These are phyloP conservation scores for Apaloderma vittatum DNA, from an alignment of 2,113 vertebrate species.

Conservation along the genomic window DNA sequence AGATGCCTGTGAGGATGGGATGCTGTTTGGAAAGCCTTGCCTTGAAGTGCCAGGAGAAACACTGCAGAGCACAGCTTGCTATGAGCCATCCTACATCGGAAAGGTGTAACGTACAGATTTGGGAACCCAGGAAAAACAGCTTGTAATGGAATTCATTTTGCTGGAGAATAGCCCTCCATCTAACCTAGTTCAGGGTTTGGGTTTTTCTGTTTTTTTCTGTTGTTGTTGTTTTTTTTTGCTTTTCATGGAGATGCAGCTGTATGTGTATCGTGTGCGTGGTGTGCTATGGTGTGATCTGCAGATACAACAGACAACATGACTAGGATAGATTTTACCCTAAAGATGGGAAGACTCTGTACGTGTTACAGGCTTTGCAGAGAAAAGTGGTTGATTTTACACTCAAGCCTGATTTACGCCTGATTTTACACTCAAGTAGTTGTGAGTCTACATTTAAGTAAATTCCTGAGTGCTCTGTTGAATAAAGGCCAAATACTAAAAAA, in stretches of 20 bases:
- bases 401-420: background rate
- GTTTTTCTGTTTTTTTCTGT: too few relatives aligned
- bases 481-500: background rate
- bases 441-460: background rate
- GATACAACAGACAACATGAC: background rate
- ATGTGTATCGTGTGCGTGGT: background rate
- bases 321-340: background rate
- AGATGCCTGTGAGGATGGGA: background rate
- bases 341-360: background rate
- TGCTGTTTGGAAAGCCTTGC: background rate
- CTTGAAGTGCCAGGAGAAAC: background rate
- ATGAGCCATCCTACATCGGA: background rate
- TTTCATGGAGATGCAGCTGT: background rate
- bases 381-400: background rate
- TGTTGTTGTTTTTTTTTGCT: background rate
- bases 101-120: background rate
- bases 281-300: background rate
- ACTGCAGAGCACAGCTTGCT: background rate
- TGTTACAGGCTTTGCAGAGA: background rate
- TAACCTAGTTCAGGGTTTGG: background rate
- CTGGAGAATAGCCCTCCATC: background rate
- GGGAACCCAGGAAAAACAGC: background rate
- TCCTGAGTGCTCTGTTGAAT: background rate
- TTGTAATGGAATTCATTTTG: background rate
- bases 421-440: background rate